phyloP scores from a whole-genome alignment of 2,888 invertebrate genomes.

The Drosophila picticornis region DNA sequence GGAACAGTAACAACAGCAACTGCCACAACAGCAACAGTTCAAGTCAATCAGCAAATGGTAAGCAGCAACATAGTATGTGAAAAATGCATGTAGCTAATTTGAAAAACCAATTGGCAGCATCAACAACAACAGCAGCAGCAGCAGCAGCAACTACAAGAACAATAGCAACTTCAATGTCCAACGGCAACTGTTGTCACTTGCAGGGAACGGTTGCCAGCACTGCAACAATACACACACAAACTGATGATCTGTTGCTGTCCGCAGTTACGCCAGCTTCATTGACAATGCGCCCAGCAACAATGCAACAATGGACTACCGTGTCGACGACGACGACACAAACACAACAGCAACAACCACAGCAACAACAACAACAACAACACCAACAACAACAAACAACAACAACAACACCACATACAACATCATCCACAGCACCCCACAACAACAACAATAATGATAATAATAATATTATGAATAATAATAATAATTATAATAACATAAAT shows the following conservation, averaged over 20 bases:
- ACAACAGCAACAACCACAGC: constrained; percentile 52
- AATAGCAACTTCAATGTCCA: constrained; percentile 26
- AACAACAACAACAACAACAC: constrained; percentile 37
- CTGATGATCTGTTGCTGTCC: constrained; percentile 76
- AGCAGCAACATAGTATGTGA: constrained; percentile 61
- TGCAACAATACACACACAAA: constrained; percentile 84
- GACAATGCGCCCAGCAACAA: constrained; percentile 60
- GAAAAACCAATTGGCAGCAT: constrained; percentile 44
- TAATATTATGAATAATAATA: constrained; percentile 35
- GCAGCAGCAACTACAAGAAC: constrained; percentile 23
- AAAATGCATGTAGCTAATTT: constrained; percentile 45
- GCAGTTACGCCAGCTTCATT: constrained; percentile 35
- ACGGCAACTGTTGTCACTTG: constrained; percentile 54
- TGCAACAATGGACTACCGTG: constrained; percentile 71
- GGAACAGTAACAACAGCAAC: constrained; percentile 30
- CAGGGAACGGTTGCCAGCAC: constrained; percentile 58
- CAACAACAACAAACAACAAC: constrained; percentile 33
- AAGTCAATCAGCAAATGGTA: constrained; percentile 64
- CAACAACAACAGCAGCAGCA: constrained; percentile 29
- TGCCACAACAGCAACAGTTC: constrained; percentile 33
- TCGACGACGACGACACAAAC: constrained; percentile 65
- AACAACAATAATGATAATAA: constrained; percentile 36
- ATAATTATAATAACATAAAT: constrained; percentile 54
- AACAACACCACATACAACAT: constrained; percentile 29
- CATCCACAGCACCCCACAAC: constrained; percentile 47